Percentiles rank a stretch among this genome's conserved stretches.
Conservation (phyloP, 2,888 invertebrate genomes). For the Leptogaster cylindrica region DNA sequence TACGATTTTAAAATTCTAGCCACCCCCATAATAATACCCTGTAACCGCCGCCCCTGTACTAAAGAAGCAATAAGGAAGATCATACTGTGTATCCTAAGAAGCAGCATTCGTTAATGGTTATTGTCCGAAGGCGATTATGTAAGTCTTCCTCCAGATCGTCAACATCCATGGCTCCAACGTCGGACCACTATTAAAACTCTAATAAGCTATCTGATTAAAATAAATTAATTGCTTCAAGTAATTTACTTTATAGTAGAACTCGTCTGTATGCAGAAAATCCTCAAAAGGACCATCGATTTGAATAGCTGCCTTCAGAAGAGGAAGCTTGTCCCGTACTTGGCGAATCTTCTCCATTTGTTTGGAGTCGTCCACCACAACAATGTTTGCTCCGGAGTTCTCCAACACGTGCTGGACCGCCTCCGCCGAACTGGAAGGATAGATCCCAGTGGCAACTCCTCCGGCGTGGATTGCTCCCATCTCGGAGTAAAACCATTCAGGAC, state of each 20-base stretch:
- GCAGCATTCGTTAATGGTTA: slow-evolving; percentile 82
- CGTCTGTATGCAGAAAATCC: slow-evolving; percentile 52
- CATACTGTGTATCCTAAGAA: slow-evolving; percentile 83
- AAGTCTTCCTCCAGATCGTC: slow-evolving; percentile 70
- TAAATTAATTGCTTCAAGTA: too few species aligned
- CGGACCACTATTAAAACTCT: slow-evolving; percentile 77
- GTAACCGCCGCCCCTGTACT: too few species aligned
- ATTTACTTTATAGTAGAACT: slow-evolving; percentile 55
- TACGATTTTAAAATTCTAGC: too few species aligned
- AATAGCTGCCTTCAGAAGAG: slow-evolving; percentile 78
- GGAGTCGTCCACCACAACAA: slow-evolving; percentile 85
- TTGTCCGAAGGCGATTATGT: slow-evolving; percentile 68
- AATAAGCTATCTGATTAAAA: too few species aligned
- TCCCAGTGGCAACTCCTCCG: slow-evolving; percentile 83
- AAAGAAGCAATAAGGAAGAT: too few species aligned
- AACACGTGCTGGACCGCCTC: slow-evolving; percentile 84
- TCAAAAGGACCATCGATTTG: slow-evolving; percentile 58
- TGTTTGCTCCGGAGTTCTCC: slow-evolving; percentile 75
- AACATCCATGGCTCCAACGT: slow-evolving; percentile 72
- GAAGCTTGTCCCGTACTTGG: slow-evolving; percentile 69
- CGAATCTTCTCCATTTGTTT: slow-evolving; percentile 84
- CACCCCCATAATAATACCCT: too few species aligned
- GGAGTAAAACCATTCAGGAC: slow-evolving; percentile 87
- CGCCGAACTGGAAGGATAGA: slow-evolving; percentile 88
- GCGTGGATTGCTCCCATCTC: slow-evolving; percentile 85